Base-by-base conservation (phyloP, 2,797 vertebrate genomes). In the Rhabdophis nuchalis region DNA sequence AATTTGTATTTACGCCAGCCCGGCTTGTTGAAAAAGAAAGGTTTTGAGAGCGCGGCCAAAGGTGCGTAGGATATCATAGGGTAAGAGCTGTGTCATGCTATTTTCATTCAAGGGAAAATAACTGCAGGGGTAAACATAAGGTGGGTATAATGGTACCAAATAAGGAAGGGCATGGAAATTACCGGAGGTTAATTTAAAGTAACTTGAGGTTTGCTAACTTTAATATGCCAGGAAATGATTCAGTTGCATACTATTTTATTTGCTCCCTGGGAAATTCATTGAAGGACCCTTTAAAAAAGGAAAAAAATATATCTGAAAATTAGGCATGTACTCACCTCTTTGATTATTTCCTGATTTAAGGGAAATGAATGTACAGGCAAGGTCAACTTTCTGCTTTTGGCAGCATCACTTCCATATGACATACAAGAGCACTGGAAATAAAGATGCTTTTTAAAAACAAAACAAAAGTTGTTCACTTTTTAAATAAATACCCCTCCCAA, bases 401-500 rank as follows among this genome's bases (percentile, higher is more conserved):
- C 92, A 27, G 77, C 64, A 60, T 61, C 92, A 87, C 90, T 77
- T 92, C 93, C 64, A 0, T 90, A 85, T 6, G 95, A 89, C 89
- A 94, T 0, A 0, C 96, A 97, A 93, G 92, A 46, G 87, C 95
- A 96, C 96, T 97, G 94, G 91, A 97, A 97, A 94, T 53, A 46
- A 96, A 85, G 90, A 0, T 91, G 50, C 12, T 27, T 91, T 94
- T 95, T 93, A 20, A 56, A 20, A 52, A 52, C 52, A 52, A 57
- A 58, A 13, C 36, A 82, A 82, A 77, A 77, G 32, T 6, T 72
- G 1, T 4, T 88, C 56, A n/a, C 90, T 10, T 32, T 91, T 58
- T 72, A 92, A 61, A 50, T 72, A 92, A 61, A 50, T 92, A n/a
- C 56, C 50, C 77, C 92, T 92, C 27, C 88, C 52, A 91, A 0